Evolutionary conservation across 1,140 invertebrate species (phyloP).

Genomic region (Pentalonia nigronervosa): DNA sequence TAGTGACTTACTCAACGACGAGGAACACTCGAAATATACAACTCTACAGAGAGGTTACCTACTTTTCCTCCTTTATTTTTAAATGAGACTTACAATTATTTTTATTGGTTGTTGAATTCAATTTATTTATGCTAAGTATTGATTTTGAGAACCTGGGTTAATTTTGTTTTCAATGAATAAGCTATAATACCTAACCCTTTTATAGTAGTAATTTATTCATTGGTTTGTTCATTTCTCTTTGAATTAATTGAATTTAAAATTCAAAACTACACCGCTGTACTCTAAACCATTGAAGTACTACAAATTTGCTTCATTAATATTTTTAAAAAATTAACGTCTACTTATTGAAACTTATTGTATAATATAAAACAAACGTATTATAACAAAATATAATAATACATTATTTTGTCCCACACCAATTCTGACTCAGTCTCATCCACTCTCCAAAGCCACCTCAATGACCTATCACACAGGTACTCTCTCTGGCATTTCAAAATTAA

Average conservation of each 20-base stretch:
- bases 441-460: no score
- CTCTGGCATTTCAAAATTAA: no score
- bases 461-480: no score
- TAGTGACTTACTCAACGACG: neutral
- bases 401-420: no score
- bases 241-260: neutral
- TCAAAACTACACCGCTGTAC: neutral
- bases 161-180: no score
- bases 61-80: neutral
- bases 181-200: neutral
- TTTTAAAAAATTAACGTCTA: no score
- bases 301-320: no score
- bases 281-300: no score
- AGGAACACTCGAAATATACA: neutral
- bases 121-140: neutral
- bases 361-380: no score
- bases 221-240: neutral
- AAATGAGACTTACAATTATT: neutral
- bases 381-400: no score
- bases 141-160: neutral
- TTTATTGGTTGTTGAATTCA: neutral
- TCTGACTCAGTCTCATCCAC: no score
- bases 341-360: no score
- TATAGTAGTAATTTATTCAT: constrained; percentile 16
- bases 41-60: neutral